phyloP scores from a whole-genome alignment of 2,888 invertebrate genomes.

The Dasypogon diadema region DNA sequence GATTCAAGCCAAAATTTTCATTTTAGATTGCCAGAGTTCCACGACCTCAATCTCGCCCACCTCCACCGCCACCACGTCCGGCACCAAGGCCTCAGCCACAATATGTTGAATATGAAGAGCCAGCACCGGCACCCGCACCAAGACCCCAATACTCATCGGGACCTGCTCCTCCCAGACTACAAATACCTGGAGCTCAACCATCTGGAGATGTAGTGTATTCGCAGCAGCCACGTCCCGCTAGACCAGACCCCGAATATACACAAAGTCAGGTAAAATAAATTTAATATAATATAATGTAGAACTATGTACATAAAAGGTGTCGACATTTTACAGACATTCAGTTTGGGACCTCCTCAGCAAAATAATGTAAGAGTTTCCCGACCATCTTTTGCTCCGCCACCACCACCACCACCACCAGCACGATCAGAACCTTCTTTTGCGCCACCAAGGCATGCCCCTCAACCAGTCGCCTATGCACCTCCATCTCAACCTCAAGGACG shows the following conservation, averaged over 20 bases:
- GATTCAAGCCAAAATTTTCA: too few relatives aligned
- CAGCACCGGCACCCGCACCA: constrained; percentile 53
- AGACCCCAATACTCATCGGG: constrained; percentile 60
- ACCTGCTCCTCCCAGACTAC: constrained; percentile 64
- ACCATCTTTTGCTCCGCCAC: constrained; percentile 65
- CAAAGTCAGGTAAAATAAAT: constrained; percentile 61
- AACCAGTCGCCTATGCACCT: constrained; percentile 54
- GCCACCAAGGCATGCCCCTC: constrained; percentile 60
- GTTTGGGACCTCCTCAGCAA: constrained; percentile 57
- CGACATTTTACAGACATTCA: constrained; percentile 22
- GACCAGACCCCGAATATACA: constrained; percentile 66
- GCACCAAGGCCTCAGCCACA: constrained; percentile 63
- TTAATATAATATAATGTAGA: too few relatives aligned
- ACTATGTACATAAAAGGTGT: too few relatives aligned
- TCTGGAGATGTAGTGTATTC: constrained; percentile 66
- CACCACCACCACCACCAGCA: constrained; percentile 62
- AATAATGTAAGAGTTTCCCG: constrained; percentile 64
- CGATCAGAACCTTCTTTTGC: constrained; percentile 56
- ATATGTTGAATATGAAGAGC: constrained; percentile 60
- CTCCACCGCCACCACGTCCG: constrained; percentile 63
- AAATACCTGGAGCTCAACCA: constrained; percentile 65
- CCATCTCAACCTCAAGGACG: constrained; percentile 60
- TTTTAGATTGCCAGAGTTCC: constrained; percentile 59
- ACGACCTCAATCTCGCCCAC: constrained; percentile 61
- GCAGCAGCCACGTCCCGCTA: constrained; percentile 64